Conservation (phyloP, 2,888 invertebrate genomes). For the Hedya salicella region DNA sequence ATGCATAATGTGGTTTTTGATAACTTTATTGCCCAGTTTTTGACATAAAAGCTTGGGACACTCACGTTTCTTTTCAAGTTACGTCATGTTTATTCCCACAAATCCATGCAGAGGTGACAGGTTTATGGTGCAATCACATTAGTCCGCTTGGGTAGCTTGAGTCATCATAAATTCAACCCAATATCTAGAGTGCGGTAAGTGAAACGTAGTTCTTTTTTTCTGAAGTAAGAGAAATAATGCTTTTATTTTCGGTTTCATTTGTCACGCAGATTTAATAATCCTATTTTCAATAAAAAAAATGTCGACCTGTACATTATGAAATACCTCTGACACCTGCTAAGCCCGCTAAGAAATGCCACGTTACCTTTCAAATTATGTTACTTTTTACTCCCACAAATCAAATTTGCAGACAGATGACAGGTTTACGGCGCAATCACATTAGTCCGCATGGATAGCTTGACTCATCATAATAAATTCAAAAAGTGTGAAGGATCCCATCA, state of each 20-base stretch:
- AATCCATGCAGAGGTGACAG: neutral
- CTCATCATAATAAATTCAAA: neutral
- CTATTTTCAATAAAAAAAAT: too few relatives aligned
- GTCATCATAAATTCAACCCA: neutral
- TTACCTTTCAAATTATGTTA: neutral
- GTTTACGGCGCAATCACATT: conserved; percentile 21
- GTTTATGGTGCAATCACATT: conserved; percentile 20
- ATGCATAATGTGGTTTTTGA: too few relatives aligned
- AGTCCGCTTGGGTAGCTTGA: neutral
- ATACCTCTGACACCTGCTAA: too few relatives aligned
- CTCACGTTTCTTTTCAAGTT: neutral
- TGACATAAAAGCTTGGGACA: too few relatives aligned
- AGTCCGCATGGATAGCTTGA: neutral
- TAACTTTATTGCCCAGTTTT: too few relatives aligned
- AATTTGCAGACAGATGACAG: neutral
- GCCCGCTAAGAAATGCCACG: too few relatives aligned
- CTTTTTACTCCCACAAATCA: neutral
- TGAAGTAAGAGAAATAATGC: too few relatives aligned
- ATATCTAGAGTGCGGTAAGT: neutral
- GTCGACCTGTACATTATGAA: too few relatives aligned
- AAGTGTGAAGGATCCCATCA: neutral
- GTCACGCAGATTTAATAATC: too few relatives aligned
- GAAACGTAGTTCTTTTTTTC: neutral
- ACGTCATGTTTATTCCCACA: neutral
- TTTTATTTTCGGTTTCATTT: too few relatives aligned